Percentiles rank a stretch among this genome's conserved stretches.
Evolutionary conservation across 1,140 invertebrate species (phyloP).

Genomic region (Tyrophagus putrescentiae): DNA sequence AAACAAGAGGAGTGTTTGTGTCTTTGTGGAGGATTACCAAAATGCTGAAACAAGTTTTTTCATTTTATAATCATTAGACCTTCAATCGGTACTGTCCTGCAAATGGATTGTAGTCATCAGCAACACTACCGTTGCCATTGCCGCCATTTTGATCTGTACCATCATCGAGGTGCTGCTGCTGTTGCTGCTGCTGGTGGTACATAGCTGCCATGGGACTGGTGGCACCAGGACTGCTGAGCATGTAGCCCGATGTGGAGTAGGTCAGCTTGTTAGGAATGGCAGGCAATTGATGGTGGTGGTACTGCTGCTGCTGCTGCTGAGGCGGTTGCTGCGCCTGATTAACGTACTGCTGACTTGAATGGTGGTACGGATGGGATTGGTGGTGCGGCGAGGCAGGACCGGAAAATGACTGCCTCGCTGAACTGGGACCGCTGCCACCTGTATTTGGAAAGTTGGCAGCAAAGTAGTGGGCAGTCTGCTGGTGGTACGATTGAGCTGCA

Average conservation of each 20-base stretch:
- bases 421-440: not conserved
- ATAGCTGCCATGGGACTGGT: not conserved
- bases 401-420: slow-evolving; percentile 7
- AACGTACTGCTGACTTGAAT: no score
- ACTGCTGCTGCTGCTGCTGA: not conserved
- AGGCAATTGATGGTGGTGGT: slow-evolving; percentile 16
- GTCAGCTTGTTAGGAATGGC: not conserved
- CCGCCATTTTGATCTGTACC: not conserved
- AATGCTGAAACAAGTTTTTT: no score
- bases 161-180: not conserved
- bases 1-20: no score
- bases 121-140: no score
- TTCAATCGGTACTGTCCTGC: not conserved
- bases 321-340: no score
- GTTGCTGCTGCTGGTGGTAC: not conserved
- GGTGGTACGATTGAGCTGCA: no score
- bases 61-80: not conserved
- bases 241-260: not conserved
- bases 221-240: not conserved
- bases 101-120: not conserved
- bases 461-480: not conserved
- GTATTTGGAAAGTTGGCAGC: slow-evolving; percentile 1
- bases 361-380: not conserved
- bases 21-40: no score
- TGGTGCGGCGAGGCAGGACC: slow-evolving; percentile 10